Conservation (phyloP, 2,888 invertebrate genomes). For the Cotesia congregata region DNA sequence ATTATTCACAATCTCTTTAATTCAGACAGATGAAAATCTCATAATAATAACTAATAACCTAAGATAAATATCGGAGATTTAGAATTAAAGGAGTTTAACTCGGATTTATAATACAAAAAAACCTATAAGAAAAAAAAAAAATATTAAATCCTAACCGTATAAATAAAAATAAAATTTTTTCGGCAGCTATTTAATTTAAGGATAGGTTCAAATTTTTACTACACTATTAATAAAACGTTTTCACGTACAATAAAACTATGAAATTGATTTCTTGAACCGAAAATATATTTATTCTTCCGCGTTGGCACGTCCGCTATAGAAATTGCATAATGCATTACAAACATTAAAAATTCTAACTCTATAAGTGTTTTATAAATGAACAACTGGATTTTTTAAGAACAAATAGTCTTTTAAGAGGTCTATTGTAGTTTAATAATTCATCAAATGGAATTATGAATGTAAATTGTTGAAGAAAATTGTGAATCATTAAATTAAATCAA, state of each 20-base stretch:
- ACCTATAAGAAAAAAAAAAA: background rate
- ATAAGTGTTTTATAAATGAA: background rate
- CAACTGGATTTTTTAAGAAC: background rate
- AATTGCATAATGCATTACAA: constrained; percentile 53
- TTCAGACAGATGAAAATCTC: background rate
- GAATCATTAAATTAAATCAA: background rate
- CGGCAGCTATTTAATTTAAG: background rate
- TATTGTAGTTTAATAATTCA: background rate
- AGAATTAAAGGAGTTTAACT: background rate
- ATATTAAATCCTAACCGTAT: background rate
- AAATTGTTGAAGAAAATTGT: background rate
- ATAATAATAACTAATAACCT: background rate
- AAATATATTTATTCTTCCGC: constrained; percentile 43
- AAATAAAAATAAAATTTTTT: background rate
- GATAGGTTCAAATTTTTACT: background rate
- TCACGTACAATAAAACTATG: constrained; percentile 29
- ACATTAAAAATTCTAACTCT: background rate
- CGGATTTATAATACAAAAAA: background rate
- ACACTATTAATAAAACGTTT: background rate
- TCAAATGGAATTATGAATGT: background rate
- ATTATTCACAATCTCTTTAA: background rate
- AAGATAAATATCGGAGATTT: background rate
- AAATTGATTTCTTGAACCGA: constrained; percentile 51
- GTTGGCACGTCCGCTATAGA: constrained; percentile 49
- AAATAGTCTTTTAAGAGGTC: background rate